Percentiles rank a stretch among this genome's conserved stretches.
phyloP scores from a whole-genome alignment of 2,113 vertebrate species.

The Syngnathoides biaculeatus region DNA sequence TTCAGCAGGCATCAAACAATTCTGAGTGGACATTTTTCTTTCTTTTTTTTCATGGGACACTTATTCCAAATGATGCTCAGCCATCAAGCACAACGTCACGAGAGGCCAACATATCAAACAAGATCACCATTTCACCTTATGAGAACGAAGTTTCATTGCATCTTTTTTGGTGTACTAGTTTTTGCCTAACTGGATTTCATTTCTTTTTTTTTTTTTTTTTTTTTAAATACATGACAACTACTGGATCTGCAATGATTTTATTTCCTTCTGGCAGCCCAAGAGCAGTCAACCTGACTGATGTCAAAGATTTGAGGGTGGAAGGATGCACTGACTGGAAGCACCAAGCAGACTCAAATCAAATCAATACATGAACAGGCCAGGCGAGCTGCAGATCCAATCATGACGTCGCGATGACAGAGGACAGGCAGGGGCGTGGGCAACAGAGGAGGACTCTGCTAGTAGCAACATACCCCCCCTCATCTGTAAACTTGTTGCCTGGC shows the following conservation, averaged over 20 bases:
- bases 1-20: too few species aligned
- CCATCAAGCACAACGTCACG: too few species aligned
- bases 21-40: too few species aligned
- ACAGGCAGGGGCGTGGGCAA: slow-evolving; percentile 53
- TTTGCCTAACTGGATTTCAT: too few species aligned
- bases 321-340: background rate
- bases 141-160: too few species aligned
- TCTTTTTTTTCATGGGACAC: too few species aligned
- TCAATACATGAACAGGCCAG: slow-evolving; percentile 55
- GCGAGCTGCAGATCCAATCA: slow-evolving; percentile 45
- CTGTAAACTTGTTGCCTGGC: slow-evolving; percentile 73
- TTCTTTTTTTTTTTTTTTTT: background rate
- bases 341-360: slow-evolving; percentile 22
- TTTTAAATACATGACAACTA: background rate
- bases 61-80: too few species aligned
- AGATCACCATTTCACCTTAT: too few species aligned
- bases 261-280: background rate
- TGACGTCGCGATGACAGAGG: slow-evolving; percentile 57
- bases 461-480: slow-evolving; percentile 29
- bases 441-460: slow-evolving; percentile 49
- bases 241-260: background rate
- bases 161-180: too few species aligned
- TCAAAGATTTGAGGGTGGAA: slow-evolving; percentile 11
- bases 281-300: slow-evolving; percentile 4
- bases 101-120: too few species aligned